A percentile compares a stretch with the other conserved stretches of the same genome.
Evolutionary conservation across 1,140 invertebrate species (phyloP).

Genomic region (Zeugodacus cucurbitae): DNA sequence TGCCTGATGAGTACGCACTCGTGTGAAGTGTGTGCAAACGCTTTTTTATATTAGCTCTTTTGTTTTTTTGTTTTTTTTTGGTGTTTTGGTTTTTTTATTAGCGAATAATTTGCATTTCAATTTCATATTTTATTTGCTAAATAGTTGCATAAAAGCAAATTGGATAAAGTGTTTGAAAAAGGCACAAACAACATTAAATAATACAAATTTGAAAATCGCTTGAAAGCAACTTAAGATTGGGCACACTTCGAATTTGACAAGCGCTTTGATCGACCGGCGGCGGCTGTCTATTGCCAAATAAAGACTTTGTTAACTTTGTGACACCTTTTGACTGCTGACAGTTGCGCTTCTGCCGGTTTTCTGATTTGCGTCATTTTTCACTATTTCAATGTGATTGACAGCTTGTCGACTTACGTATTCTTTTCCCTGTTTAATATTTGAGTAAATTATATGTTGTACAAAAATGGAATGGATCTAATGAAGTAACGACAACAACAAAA

Average conservation of each 20-base stretch:
- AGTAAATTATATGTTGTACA: too few species aligned
- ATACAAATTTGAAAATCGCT: not conserved
- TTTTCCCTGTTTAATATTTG: not conserved
- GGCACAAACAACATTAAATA: not conserved
- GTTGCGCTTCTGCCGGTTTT: not conserved
- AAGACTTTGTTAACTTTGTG: constrained; percentile 18
- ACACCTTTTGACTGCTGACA: constrained; percentile 6
- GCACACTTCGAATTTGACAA: constrained; percentile 15
- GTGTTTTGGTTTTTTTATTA: not conserved
- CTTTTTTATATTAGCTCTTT: not conserved
- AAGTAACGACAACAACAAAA: too few species aligned
- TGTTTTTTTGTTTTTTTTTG: not conserved
- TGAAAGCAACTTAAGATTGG: not conserved
- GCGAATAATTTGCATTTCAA: constrained; percentile 5
- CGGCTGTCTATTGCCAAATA: constrained; percentile 1
- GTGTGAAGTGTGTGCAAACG: not conserved
- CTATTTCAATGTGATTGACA: constrained; percentile 3
- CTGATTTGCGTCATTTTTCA: not conserved
- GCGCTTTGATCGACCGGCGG: not conserved
- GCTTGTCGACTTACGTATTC: not conserved
- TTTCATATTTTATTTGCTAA: not conserved
- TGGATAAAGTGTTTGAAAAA: not conserved
- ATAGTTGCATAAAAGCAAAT: not conserved
- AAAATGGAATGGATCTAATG: too few species aligned
- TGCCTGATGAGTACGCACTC: not conserved